Evolutionary conservation across 2,888 invertebrate genomes (phyloP).

Genomic region (Neoitamus cyanurus): DNA sequence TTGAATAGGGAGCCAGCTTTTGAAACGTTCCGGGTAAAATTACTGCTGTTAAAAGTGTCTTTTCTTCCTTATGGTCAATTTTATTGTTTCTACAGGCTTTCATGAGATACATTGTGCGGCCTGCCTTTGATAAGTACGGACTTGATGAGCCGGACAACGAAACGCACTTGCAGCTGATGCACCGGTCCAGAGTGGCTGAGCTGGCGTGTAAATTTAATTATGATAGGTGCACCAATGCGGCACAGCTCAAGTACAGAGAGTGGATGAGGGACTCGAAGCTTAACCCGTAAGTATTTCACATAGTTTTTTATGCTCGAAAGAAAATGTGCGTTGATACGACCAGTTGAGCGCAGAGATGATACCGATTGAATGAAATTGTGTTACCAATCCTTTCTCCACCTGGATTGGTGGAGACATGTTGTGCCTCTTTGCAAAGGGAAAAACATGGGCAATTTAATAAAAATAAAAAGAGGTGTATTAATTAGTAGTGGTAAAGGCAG

Average conservation of each 20-base stretch:
- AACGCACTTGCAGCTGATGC: slow-evolving; percentile 68
- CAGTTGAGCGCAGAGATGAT: no score
- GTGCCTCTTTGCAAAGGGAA: no score
- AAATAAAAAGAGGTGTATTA: no score
- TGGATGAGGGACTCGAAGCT: slow-evolving; percentile 68
- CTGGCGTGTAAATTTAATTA: slow-evolving; percentile 70
- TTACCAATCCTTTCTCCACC: no score
- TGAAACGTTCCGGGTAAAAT: slow-evolving; percentile 71
- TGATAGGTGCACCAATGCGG: slow-evolving; percentile 68
- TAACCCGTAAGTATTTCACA: slow-evolving; percentile 67
- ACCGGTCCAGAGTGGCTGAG: slow-evolving; percentile 68
- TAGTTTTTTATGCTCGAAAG: background rate
- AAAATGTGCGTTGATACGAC: no score
- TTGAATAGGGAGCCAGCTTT: slow-evolving; percentile 71
- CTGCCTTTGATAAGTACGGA: slow-evolving; percentile 66
- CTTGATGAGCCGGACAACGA: slow-evolving; percentile 68
- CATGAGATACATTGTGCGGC: slow-evolving; percentile 65
- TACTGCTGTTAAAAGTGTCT: background rate
- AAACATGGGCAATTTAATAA: no score
- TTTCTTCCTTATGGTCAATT: background rate
- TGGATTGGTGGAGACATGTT: no score
- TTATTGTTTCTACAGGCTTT: slow-evolving; percentile 59
- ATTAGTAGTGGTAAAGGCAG: no score
- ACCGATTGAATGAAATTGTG: no score
- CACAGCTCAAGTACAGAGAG: slow-evolving; percentile 67